These are phyloP conservation scores for Aphrophora alni DNA, from an alignment of 2,888 invertebrate species.

Conservation along the genomic window DNA sequence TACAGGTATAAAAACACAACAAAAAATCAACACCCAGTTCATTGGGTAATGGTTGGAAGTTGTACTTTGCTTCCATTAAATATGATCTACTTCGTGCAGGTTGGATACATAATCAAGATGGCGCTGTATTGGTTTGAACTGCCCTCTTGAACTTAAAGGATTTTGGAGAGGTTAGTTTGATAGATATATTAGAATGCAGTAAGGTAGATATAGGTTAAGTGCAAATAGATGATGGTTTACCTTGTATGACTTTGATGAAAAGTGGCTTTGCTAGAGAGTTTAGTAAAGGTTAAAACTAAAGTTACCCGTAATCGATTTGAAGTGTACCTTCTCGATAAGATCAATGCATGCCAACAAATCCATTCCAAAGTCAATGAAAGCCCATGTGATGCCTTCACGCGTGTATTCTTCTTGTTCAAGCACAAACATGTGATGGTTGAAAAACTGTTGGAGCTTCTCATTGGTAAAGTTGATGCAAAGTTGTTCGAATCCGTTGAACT, in stretches of 20 bases:
- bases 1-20: constrained; percentile 37
- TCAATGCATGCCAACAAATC: constrained; percentile 98
- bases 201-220: background rate
- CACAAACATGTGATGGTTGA: constrained; percentile 99
- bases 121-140: background rate
- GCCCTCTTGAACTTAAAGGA: background rate
- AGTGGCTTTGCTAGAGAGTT: background rate
- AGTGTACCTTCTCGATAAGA: constrained; percentile 90
- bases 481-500: constrained; percentile 99
- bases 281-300: background rate
- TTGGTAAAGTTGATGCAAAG: constrained; percentile 99
- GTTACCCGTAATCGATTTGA: background rate
- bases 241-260: background rate
- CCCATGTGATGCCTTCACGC: constrained; percentile 96
- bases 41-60: background rate
- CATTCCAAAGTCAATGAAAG: constrained; percentile 99
- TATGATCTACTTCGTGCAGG: background rate
- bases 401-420: constrained; percentile 99
- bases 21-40: constrained; percentile 20
- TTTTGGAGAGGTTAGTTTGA: background rate
- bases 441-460: constrained; percentile 99
- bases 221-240: background rate
- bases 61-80: constrained; percentile 9
- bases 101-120: background rate
- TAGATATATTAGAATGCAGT: background rate